phyloP scores from a whole-genome alignment of 1,140 invertebrate species.

The Drosophila kepulauana region DNA sequence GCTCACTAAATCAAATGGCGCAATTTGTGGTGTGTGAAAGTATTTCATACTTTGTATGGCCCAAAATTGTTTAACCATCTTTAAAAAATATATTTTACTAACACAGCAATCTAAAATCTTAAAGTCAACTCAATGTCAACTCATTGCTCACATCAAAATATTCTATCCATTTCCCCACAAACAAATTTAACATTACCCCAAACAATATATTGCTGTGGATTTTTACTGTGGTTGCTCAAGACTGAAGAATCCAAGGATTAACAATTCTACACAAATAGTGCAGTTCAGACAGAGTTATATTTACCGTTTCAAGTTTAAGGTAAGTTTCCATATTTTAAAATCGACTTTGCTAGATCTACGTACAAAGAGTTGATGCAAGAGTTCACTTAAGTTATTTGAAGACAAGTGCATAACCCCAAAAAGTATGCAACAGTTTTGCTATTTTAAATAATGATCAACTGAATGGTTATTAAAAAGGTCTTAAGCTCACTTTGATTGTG shows the following conservation, averaged over 20 bases:
- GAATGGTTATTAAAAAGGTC: no score
- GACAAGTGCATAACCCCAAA: no score
- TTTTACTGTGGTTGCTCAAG: slow-evolving; percentile 4
- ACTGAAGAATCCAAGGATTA: not conserved
- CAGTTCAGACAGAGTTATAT: not conserved
- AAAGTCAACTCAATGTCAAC: not conserved
- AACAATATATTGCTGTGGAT: slow-evolving; percentile 5
- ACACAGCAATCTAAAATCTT: slow-evolving; percentile 19
- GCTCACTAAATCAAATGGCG: slow-evolving; percentile 5
- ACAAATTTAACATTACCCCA: slow-evolving; percentile 21
- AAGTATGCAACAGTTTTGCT: no score
- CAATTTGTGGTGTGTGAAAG: not conserved
- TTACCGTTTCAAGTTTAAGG: slow-evolving; percentile 11
- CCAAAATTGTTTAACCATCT: not conserved
- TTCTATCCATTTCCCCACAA: slow-evolving; percentile 20
- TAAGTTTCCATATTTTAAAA: not conserved
- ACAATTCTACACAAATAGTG: not conserved
- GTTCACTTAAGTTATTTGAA: no score
- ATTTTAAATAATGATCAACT: no score
- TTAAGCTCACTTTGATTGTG: no score
- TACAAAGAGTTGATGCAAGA: no score
- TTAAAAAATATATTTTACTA: not conserved
- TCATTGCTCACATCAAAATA: slow-evolving; percentile 7
- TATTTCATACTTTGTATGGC: not conserved
- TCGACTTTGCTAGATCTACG: no score